These are phyloP conservation scores for Poeciliopsis prolifica DNA, from an alignment of 2,113 vertebrate species.

Conservation along the genomic window DNA sequence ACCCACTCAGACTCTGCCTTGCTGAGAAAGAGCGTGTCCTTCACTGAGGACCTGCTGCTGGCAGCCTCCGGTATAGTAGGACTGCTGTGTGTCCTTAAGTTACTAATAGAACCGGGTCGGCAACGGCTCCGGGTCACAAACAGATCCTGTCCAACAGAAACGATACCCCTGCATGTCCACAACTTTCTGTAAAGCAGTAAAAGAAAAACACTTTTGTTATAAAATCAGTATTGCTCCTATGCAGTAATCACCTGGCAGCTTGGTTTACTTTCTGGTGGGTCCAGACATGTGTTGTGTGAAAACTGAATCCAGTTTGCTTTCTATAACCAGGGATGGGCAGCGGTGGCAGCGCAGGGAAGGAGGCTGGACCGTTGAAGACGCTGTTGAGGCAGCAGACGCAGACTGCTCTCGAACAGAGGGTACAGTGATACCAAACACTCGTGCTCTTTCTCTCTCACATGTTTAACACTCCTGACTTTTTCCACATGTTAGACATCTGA, in stretches of 20 bases:
- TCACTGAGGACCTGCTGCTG: slow-evolving; percentile 96
- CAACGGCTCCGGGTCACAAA: slow-evolving; percentile 18
- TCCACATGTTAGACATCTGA: neutral
- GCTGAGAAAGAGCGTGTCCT: slow-evolving; percentile 98
- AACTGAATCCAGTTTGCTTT: slow-evolving; percentile 41
- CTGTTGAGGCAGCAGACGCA: slow-evolving; percentile 97
- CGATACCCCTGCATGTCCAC: slow-evolving; percentile 25
- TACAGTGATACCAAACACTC: slow-evolving; percentile 68
- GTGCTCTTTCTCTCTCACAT: slow-evolving; percentile 2
- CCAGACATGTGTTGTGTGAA: slow-evolving; percentile 14
- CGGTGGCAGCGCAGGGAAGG: slow-evolving; percentile 95
- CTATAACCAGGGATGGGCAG: slow-evolving; percentile 94
- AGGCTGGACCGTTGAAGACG: slow-evolving; percentile 93
- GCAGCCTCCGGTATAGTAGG: slow-evolving; percentile 93
- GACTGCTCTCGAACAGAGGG: slow-evolving; percentile 95
- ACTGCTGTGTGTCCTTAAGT: slow-evolving; percentile 74
- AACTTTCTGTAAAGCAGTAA: slow-evolving; percentile 7
- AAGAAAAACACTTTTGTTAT: slow-evolving; percentile 14
- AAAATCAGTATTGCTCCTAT: slow-evolving; percentile 1
- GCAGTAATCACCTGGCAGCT: slow-evolving; percentile 1
- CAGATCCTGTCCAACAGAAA: slow-evolving; percentile 7
- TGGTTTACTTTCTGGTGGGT: slow-evolving; percentile 11
- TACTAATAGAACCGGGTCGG: slow-evolving; percentile 15
- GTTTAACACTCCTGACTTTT: neutral
- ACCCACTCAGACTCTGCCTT: slow-evolving; percentile 87